These are phyloP conservation scores for Okapia johnstoni DNA, from an alignment of 2,113 vertebrate species.

Conservation along the genomic window DNA sequence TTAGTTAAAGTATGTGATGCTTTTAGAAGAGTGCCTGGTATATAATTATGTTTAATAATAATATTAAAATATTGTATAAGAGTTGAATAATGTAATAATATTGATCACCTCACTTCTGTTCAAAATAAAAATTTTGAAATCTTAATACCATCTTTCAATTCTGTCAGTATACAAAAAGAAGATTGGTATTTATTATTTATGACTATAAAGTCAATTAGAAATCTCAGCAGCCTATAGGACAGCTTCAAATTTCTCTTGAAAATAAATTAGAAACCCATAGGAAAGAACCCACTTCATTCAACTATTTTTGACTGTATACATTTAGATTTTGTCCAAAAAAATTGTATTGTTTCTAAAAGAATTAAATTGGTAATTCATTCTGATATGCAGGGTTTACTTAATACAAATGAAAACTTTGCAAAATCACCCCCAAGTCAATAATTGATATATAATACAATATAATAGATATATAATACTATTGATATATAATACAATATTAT, in stretches of 20 bases:
- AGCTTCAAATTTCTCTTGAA: not conserved
- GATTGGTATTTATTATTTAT: not conserved
- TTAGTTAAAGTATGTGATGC: not conserved
- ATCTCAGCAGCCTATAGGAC: not conserved
- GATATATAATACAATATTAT: not conserved
- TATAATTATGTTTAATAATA: not conserved
- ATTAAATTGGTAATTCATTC: not conserved
- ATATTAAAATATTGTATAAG: constrained; percentile 73
- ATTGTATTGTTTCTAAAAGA: too few relatives aligned
- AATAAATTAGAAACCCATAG: not conserved
- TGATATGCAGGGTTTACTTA: not conserved
- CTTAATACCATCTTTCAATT: not conserved
- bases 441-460: not conserved
- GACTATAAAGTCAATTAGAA: not conserved
- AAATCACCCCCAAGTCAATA: not conserved
- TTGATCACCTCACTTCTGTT: constrained; percentile 78
- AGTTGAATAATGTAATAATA: constrained; percentile 57
- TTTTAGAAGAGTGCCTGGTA: not conserved
- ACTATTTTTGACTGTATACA: not conserved
- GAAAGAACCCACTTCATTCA: not conserved
- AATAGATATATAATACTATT: not conserved
- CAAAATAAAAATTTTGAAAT: constrained; percentile 53
- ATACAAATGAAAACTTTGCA: not conserved
- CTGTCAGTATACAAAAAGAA: not conserved
- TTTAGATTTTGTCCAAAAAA: too few relatives aligned